Evolutionary conservation across 2,797 vertebrate species (phyloP).

Genomic region (Muscicapa striata): DNA sequence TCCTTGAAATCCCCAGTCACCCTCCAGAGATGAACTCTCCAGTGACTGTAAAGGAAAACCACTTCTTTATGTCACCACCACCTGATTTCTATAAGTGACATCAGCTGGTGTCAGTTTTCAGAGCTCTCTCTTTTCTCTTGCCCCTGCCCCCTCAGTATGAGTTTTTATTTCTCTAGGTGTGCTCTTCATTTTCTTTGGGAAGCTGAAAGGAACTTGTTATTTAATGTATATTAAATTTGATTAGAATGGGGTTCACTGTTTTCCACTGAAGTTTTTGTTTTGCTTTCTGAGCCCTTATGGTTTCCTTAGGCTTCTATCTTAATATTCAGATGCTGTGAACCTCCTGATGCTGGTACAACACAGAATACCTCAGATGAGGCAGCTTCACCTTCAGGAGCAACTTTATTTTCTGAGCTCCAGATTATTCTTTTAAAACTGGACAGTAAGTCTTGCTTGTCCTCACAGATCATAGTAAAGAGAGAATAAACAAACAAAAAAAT

Average conservation of each 20-base stretch:
- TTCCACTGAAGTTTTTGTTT: not conserved
- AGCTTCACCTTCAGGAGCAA: not conserved
- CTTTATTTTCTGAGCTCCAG: not conserved
- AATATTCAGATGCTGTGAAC: not conserved
- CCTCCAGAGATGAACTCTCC: not conserved
- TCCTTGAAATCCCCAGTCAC: not conserved
- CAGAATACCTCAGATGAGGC: not conserved
- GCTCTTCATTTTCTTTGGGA: not conserved
- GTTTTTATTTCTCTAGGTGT: not conserved
- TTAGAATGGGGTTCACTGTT: not conserved
- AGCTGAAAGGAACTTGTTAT: not conserved
- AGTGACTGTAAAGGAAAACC: fast-evolving
- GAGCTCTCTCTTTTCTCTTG: not conserved
- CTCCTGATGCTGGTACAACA: not conserved
- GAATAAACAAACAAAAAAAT: not conserved
- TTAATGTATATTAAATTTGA: not conserved
- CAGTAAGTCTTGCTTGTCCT: not conserved
- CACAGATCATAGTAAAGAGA: not conserved
- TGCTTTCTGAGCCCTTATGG: not conserved
- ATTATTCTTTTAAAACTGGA: not conserved
- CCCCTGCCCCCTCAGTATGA: fast-evolving
- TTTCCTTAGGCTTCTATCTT: not conserved
- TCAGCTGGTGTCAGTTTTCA: not conserved
- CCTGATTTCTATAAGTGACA: not conserved
- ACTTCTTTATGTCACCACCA: not conserved